Base-by-base conservation (phyloP, 2,797 vertebrate species). In the Peromyscus melanophrys region DNA sequence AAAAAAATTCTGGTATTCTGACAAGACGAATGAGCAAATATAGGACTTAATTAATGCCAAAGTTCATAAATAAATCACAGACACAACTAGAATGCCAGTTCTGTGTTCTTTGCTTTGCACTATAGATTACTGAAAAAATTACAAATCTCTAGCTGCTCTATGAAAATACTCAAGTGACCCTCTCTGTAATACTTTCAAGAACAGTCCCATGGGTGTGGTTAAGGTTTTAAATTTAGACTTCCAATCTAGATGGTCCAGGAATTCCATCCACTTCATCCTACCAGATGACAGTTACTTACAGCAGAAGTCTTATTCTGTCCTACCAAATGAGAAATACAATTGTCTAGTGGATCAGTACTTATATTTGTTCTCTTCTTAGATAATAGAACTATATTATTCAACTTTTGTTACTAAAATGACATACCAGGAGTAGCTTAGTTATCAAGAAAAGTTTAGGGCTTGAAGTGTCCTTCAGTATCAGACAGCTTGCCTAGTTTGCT, bases 181-280 rank as follows among this genome's bases (percentile, higher is more conserved):
- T 96, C 73, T 23, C 92, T 92, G 40, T 85, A 49, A 77, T 46
- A 89, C 43, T 93, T 94, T 69, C 25, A 92, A 77, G 52, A n/a
- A 89, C 81, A 27, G 87, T 63, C 13, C 82, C 69, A 89, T 59
- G 43, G 40, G 59, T 93, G 59, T 96, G 40, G 57, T 83, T 96
- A 96, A 93, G 57, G 77, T 92, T 71, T 92, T 83, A 96, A 82
- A 94, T 92, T 84, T 96, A 95, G 31, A 65, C 40, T 96, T 87
- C 73, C 9, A 71, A 29, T 76, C 73, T 61, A n/a, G 19, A 95
- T 95, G 25, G 92, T 93, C 63, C 49, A 61, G 21, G 29, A 95
- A 69, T 17, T 80, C 85, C 71, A 40, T 11, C 71, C 37, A 40
- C 11, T 95, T 96, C 69, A 95, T 89, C 43, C 52, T 93, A 96